Evolutionary conservation across 2,888 invertebrate genomes (phyloP).

Genomic region (Mythimna impura): DNA sequence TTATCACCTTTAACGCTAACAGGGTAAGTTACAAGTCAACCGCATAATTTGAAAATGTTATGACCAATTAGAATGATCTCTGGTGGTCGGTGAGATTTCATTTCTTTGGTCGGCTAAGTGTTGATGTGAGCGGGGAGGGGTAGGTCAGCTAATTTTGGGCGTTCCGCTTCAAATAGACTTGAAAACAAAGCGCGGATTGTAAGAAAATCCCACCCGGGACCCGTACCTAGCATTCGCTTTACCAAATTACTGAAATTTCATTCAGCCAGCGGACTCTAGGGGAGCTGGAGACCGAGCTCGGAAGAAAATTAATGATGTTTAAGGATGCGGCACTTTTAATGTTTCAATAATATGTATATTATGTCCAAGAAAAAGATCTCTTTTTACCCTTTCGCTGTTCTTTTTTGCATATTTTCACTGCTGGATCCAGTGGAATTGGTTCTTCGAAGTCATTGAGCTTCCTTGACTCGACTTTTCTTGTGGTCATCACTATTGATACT

Average conservation of each 20-base stretch:
- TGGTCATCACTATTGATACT: no score
- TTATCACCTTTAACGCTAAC: conserved; percentile 70
- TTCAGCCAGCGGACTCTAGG: conserved; percentile 86
- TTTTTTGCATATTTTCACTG: no score
- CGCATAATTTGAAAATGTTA: conserved; percentile 65
- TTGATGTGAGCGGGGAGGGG: conserved; percentile 43
- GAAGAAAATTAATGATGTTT: conserved; percentile 58
- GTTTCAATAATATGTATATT: no score
- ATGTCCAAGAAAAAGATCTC: no score
- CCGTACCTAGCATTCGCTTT: conserved; percentile 89
- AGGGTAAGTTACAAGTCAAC: conserved; percentile 67
- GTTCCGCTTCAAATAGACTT: conserved; percentile 80
- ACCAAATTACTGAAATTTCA: conserved; percentile 90
- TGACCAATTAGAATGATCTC: conserved; percentile 76
- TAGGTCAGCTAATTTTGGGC: conserved; percentile 69
- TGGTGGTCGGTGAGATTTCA: conserved; percentile 56
- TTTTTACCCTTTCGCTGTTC: no score
- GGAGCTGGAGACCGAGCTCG: conserved; percentile 68
- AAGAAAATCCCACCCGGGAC: conserved; percentile 87
- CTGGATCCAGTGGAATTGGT: no score
- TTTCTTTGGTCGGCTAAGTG: conserved; percentile 44
- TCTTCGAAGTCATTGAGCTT: no score
- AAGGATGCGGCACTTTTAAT: conserved; percentile 63
- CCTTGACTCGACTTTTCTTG: no score
- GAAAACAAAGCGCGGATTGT: conserved; percentile 88